A percentile compares a stretch with the other conserved stretches of the same genome.
Conservation (phyloP, 2,113 vertebrate genomes). For the Pterophyllum scalare region DNA sequence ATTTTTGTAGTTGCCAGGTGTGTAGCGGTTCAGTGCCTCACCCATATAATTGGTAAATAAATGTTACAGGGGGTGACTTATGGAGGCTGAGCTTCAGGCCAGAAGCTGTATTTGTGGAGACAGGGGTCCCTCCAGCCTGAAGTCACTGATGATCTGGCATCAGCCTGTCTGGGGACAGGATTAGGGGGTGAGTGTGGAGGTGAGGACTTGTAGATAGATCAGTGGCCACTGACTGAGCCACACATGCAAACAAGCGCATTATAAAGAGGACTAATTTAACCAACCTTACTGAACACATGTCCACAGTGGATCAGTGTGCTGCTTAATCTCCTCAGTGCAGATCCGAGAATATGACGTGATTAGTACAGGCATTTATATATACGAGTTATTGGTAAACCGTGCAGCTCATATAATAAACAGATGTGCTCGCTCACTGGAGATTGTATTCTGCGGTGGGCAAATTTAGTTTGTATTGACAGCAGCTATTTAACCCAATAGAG, state of each 20-base stretch:
- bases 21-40: neutral
- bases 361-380: neutral
- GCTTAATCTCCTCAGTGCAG: slow-evolving; percentile 21
- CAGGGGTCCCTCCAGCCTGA: slow-evolving; percentile 53
- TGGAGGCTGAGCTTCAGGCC: slow-evolving; percentile 25
- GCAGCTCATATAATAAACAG: neutral
- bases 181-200: slow-evolving; percentile 69
- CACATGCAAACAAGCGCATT: slow-evolving; percentile 66
- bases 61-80: neutral
- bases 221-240: slow-evolving; percentile 57
- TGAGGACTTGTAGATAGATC: slow-evolving; percentile 69
- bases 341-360: slow-evolving; percentile 29
- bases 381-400: neutral
- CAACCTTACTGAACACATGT: slow-evolving; percentile 50
- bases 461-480: slow-evolving; percentile 4
- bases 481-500: neutral
- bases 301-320: slow-evolving; percentile 2
- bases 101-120: slow-evolving; percentile 40
- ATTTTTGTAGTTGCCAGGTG: neutral
- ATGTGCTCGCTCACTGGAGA: neutral
- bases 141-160: slow-evolving; percentile 70
- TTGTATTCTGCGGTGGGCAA: neutral
- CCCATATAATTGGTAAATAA: neutral
- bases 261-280: slow-evolving; percentile 57
- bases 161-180: slow-evolving; percentile 80